A percentile compares a stretch with the other conserved stretches of the same genome.
Conservation (phyloP, 2,113 vertebrate genomes). For the Eurypyga helias region DNA sequence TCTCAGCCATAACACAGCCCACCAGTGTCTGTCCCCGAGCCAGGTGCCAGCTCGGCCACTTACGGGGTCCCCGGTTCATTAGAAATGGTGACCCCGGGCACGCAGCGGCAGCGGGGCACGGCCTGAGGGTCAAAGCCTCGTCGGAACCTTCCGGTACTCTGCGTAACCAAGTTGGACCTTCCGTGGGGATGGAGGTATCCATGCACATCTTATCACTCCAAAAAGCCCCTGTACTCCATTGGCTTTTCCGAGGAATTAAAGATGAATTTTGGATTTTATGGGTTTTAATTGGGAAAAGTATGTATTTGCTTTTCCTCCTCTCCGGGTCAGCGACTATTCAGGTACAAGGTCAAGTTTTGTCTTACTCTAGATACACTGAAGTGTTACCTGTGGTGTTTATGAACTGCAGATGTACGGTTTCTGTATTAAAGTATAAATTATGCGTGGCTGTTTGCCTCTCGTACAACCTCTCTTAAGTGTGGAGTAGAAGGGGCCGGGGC, state of each 20-base stretch:
- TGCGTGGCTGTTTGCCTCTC: background rate
- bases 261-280: background rate
- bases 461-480: background rate
- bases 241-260: background rate
- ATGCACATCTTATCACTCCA: background rate
- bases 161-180: background rate
- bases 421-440: constrained; percentile 72
- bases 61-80: background rate
- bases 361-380: constrained; percentile 2
- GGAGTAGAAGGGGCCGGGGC: background rate
- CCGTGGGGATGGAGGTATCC: background rate
- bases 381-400: constrained; percentile 66
- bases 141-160: background rate
- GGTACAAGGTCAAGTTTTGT: constrained; percentile 30
- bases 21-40: background rate
- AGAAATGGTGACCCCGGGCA: background rate
- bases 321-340: background rate
- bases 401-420: constrained; percentile 40
- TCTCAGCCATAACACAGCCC: background rate
- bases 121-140: background rate
- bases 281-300: background rate
- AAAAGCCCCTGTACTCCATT: background rate
- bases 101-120: background rate
- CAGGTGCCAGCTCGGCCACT: background rate
- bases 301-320: background rate